Evolutionary conservation across 2,797 vertebrate genomes (phyloP), one percentile per base, ranked within the genome.

Genomic region (Anguilla obscura): DNA sequence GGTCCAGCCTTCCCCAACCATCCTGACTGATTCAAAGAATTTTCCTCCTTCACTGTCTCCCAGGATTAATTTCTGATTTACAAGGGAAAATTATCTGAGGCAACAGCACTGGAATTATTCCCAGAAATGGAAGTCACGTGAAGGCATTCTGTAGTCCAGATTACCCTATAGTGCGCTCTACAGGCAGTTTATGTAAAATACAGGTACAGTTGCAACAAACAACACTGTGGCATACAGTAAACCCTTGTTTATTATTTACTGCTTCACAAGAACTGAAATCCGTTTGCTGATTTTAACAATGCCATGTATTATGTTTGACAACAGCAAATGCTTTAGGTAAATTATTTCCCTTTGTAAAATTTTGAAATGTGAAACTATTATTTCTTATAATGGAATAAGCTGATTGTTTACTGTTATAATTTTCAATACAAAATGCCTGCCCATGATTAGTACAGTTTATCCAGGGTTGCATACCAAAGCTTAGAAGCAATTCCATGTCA

Each of bases 131-230:
- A 79, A 79, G 16, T 79, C 45, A 8, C 2, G 12, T 2, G 24
- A 24, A 48, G 79, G 6, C 10, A 24, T 82, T 45, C 2, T 79
- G 33, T 4, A 9, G 21, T 48, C 45, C 79, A 50, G 79, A 48
- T 82, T 48, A 50, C 79, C 79, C 45, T 82, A 45, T 24, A 50
- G 79, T n/a, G 79, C 79, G 21, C 79, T 82, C 79, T 82, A 82
- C 27, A 50, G 79, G 27, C 18, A n/a, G 16, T 82, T 14, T 79
- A 2, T 79, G 14, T 79, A 79, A 40, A 79, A 79, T 21, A 79
- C 74, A 79, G 36, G 33, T 76, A 21, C 14, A 33, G 3, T 76
- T 33, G 36, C 33, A 79, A 27, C 21, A 69, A n/a, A 69, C 24
- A 69, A 69, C 63, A n/a, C 63, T 69, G 63, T 3, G 63, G 27